Conservation (phyloP, 1,140 invertebrate species). For the Paraescarpia echinospica region DNA sequence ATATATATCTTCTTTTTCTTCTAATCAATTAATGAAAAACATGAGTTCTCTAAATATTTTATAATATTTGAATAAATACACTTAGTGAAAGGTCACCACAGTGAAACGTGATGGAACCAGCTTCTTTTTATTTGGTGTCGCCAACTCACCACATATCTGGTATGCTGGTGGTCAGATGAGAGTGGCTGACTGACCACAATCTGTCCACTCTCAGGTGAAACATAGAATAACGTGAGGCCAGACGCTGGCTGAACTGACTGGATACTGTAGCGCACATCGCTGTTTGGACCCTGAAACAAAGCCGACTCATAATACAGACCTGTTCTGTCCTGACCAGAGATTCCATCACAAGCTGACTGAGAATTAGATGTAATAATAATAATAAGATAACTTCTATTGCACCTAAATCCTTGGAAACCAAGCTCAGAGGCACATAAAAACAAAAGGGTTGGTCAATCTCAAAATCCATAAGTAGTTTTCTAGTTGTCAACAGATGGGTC, state of each 20-base stretch:
- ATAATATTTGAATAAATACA: not conserved
- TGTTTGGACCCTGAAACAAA: slow-evolving; percentile 24
- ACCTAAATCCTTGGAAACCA: no score
- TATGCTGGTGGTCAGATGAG: not conserved
- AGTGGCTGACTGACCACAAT: slow-evolving; percentile 18
- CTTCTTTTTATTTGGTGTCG: no score
- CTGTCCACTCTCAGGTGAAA: slow-evolving; percentile 22
- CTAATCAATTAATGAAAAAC: slow-evolving; percentile 6
- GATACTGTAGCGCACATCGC: slow-evolving; percentile 22
- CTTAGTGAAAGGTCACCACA: no score
- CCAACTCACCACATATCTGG: slow-evolving; percentile 1
- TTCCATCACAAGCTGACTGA: not conserved
- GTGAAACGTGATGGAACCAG: no score
- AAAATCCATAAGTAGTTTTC: no score
- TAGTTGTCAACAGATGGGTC: no score
- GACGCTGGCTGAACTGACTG: not conserved
- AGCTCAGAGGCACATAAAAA: no score
- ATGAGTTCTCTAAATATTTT: slow-evolving; percentile 4
- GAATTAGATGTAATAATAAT: not conserved
- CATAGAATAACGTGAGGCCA: slow-evolving; percentile 20
- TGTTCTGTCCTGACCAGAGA: not conserved
- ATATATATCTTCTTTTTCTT: not conserved
- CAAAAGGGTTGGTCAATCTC: no score
- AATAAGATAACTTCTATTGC: no score
- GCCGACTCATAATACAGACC: not conserved